Evolutionary conservation across 2,888 invertebrate genomes (phyloP), one percentile per base, ranked within the genome.

Genomic region (Metacarcinus magister): DNA sequence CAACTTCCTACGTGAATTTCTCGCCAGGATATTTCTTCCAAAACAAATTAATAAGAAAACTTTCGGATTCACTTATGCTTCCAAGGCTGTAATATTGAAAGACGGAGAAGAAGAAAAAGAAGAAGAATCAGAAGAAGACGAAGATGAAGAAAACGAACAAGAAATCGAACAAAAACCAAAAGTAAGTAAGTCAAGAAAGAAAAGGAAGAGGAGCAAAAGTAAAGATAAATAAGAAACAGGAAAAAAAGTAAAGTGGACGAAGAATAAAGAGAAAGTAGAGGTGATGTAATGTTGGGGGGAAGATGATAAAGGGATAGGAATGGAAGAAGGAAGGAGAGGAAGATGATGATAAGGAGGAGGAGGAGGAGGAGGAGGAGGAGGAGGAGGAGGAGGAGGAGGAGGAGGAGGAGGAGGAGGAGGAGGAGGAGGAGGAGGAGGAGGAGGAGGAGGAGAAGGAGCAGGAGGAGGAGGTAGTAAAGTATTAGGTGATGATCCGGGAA

Each of bases 11-110:
- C 75, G 75, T n/a, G n/a, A 23, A 75, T 75, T 75, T 8, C 23
- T 75, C 75, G 7, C 75, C 23, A 75, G 8, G 2, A 75, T 28
- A 23, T 75, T n/a, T 19, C 28, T 23, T 23, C n/a, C 75, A 28
- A 75, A 75, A 75, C n/a, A 75, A 75, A 75, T 75, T 75, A 75
- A 75, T 28, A 7, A 75, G 75, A 75, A 75, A 75, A 75, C 75
- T n/a, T 75, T 75, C 28, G 1, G 19, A 23, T 23, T 23, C 75
- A 60, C 60, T 60, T 60, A 75, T 23, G 28, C 28, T 75, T 28
- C 28, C 8, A 8, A 23, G 75, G 19, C n/a, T 28, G 28, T 23
- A 75, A 75, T 75, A 75, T n/a, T 60, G 60, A 67, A n/a, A n/a
- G n/a, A n/a, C n/a, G n/a, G n/a, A n/a, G n/a, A n/a, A n/a, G n/a